Conservation (phyloP, 2,888 invertebrate species). For the Nephrotoma guestfalica region DNA sequence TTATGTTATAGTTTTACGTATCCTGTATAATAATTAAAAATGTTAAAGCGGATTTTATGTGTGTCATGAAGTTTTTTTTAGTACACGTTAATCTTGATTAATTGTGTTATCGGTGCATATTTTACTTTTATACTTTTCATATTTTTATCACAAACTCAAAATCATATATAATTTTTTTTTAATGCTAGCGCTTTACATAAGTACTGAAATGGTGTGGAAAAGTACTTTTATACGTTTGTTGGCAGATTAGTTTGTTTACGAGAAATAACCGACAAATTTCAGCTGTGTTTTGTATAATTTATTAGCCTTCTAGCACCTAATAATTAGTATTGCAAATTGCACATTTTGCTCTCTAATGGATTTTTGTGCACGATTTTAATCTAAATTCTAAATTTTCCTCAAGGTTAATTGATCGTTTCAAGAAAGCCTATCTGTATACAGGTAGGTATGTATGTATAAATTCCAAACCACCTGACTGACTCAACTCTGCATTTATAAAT, state of each 20-base stretch:
- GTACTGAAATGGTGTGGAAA: not conserved
- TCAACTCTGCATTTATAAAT: not conserved
- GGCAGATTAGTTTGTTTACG: not conserved
- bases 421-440: not conserved
- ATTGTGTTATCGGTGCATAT: not conserved
- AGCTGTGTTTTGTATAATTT: not conserved
- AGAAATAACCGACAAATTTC: not conserved
- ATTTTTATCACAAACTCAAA: not conserved
- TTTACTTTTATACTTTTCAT: not conserved
- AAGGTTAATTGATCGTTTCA: not conserved
- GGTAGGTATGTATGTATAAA: not conserved
- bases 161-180: not conserved
- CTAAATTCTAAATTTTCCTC: not conserved
- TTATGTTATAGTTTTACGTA: not conserved
- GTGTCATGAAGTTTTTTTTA: not conserved
- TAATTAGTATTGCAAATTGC: not conserved
- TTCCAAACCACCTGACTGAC: not conserved
- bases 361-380: not conserved
- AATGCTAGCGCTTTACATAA: not conserved
- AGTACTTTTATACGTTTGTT: not conserved
- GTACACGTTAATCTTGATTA: not conserved
- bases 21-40: not conserved
- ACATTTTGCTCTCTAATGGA: not conserved
- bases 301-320: not conserved
- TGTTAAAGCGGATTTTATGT: not conserved